phyloP scores from a whole-genome alignment of 2,797 vertebrate species.

The Anabas testudineus region DNA sequence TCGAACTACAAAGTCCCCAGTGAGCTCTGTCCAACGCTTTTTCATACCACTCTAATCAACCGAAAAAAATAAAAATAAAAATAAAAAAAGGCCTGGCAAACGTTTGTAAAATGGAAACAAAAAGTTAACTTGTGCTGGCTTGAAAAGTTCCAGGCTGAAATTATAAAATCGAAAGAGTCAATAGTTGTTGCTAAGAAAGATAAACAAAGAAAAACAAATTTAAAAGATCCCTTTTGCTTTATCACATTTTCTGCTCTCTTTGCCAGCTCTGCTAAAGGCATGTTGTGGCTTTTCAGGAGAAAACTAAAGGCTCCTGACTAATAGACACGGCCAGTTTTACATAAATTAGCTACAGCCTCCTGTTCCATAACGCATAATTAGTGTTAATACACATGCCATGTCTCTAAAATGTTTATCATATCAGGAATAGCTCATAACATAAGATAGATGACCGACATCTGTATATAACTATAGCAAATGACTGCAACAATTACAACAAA shows the following conservation, averaged over 20 bases:
- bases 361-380: constrained; percentile 3
- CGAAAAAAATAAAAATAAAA: too few species aligned
- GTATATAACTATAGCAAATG: constrained; percentile 19
- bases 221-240: constrained; percentile 19
- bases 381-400: constrained; percentile 6
- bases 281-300: neutral
- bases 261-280: constrained; percentile 17
- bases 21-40: constrained; percentile 40
- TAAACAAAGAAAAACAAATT: constrained; percentile 13
- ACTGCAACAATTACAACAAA: constrained; percentile 51
- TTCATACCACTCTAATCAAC: constrained; percentile 52
- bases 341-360: constrained; percentile 5
- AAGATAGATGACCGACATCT: constrained; percentile 11
- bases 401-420: constrained; percentile 32
- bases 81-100: too few species aligned
- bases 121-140: constrained; percentile 32
- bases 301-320: neutral
- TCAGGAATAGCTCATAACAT: constrained; percentile 10
- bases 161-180: constrained; percentile 35
- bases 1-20: constrained; percentile 50
- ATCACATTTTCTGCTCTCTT: constrained; percentile 10
- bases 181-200: constrained; percentile 23
- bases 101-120: constrained; percentile 41
- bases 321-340: constrained; percentile 2
- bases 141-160: constrained; percentile 27